Base-by-base conservation (phyloP, 2,888 invertebrate species). In the Plusia festucae region DNA sequence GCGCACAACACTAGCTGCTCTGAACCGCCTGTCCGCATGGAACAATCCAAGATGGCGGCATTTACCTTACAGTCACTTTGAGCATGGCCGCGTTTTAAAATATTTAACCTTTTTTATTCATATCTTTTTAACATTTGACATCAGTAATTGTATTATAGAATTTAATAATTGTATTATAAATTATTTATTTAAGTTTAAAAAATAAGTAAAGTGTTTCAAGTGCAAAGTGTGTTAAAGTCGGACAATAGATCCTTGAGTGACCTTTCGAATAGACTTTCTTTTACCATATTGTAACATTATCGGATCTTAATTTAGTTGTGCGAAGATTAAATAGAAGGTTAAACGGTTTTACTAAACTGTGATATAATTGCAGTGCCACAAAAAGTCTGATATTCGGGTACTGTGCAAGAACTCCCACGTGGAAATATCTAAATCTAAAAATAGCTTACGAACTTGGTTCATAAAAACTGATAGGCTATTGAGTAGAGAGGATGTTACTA, bases 381-480 rank as follows among this genome's bases (percentile, higher is more conserved):
- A 85, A 84, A 86, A 90, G 86, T 88, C 86, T 85, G 88, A 87
- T 89, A 86, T 84, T 90, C 90, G 93, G 93, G 92, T 94, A 92
- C 86, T 81, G 88, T 90, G 86, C 87, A 86, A 92, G 87, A 92
- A 93, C 93, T 93, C 94, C 94, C 94, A 94, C 94, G 94, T 94
- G 94, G 93, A 93, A 93, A 93, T 94, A 93, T 89, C 92, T 93
- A 92, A 89, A 91, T 91, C 94, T 94, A 94, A 93, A 93, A 91
- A 90, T 94, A 94, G 94, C 92, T 83, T 83, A 85, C 89, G 90
- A 91, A 92, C 90, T 91, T 91, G 91, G 90, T 92, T 90, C 91
- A 81, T 85, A 85, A 89, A 90, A 90, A 88, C 82, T 88, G 82
- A 88, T 91, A 87, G 86, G 79, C 82, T 78, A 85, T 81, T 85